A percentile compares a stretch with the other conserved stretches of the same genome.
Conservation (phyloP, 1,140 invertebrate species). For the Mylabris phalerata region DNA sequence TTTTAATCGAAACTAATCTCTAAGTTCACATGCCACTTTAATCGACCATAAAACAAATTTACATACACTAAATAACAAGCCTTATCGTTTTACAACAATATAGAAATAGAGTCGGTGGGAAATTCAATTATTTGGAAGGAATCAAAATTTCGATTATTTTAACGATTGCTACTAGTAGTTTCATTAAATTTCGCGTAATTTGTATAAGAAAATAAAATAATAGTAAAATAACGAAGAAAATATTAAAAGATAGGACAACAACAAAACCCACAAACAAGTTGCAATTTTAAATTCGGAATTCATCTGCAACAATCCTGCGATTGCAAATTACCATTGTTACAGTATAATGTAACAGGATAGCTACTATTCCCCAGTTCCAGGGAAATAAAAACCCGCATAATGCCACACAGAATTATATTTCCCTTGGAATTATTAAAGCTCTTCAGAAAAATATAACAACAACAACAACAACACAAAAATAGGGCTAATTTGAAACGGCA, state of each 20-base stretch:
- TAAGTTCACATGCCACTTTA: too few species aligned
- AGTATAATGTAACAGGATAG: conserved; percentile 19
- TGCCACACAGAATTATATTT: conserved; percentile 21
- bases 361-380: conserved; percentile 1
- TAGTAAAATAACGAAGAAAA: too few species aligned
- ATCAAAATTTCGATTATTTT: too few species aligned
- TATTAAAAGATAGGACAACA: too few species aligned
- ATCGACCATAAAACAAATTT: too few species aligned
- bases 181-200: too few species aligned
- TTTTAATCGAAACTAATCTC: too few species aligned
- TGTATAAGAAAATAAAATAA: conserved; percentile 1
- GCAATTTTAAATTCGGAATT: conserved; percentile 23
- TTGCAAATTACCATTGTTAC: conserved; percentile 21
- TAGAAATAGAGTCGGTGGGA: not conserved
- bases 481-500: conserved; percentile 23
- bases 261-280: conserved; percentile 6
- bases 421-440: conserved; percentile 22
- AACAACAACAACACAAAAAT: too few species aligned
- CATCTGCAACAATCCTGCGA: conserved; percentile 15
- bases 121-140: too few species aligned
- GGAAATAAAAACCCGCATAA: conserved; percentile 19
- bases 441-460: conserved; percentile 19
- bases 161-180: too few species aligned
- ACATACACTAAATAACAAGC: too few species aligned
- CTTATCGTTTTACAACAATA: too few species aligned